Evolutionary conservation across 2,888 invertebrate genomes (phyloP).

Genomic region (Drosophila colorata): DNA sequence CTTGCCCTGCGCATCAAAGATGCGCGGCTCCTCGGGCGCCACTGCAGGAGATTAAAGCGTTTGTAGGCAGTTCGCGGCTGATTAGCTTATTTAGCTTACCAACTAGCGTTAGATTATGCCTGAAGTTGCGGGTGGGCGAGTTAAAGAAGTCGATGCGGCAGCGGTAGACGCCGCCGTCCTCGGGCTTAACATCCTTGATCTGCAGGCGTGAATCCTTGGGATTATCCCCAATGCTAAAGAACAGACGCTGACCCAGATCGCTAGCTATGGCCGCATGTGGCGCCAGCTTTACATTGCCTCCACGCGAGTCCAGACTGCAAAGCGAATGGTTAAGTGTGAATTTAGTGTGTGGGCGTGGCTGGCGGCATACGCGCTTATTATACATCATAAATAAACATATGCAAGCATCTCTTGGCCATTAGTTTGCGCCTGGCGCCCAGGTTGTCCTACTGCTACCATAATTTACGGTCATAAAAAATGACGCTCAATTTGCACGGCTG

Average conservation of each 20-base stretch:
- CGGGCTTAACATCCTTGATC: constrained; percentile 89
- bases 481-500: constrained; percentile 66
- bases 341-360: constrained; percentile 64
- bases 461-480: constrained; percentile 77
- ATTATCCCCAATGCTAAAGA: constrained; percentile 90
- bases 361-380: constrained; percentile 64
- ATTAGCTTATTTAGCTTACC: constrained; percentile 88
- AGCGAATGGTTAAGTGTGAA: constrained; percentile 49
- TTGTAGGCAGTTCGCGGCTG: no score
- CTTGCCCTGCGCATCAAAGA: constrained; percentile 93
- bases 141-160: constrained; percentile 95
- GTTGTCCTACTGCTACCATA: constrained; percentile 59
- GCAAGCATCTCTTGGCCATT: constrained; percentile 66
- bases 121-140: constrained; percentile 94
- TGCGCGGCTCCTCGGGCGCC: constrained; percentile 91
- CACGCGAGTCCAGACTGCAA: constrained; percentile 91
- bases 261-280: constrained; percentile 92
- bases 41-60: constrained; percentile 86
- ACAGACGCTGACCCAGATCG: constrained; percentile 91
- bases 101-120: constrained; percentile 94
- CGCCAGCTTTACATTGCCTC: constrained; percentile 88
- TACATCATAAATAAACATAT: constrained; percentile 79
- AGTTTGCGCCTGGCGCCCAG: constrained; percentile 52
- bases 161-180: constrained; percentile 93
- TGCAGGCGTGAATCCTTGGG: constrained; percentile 91